These are phyloP conservation scores for Brachionus asplanchnoidis DNA, from an alignment of 1,140 invertebrate species.

Conservation along the genomic window DNA sequence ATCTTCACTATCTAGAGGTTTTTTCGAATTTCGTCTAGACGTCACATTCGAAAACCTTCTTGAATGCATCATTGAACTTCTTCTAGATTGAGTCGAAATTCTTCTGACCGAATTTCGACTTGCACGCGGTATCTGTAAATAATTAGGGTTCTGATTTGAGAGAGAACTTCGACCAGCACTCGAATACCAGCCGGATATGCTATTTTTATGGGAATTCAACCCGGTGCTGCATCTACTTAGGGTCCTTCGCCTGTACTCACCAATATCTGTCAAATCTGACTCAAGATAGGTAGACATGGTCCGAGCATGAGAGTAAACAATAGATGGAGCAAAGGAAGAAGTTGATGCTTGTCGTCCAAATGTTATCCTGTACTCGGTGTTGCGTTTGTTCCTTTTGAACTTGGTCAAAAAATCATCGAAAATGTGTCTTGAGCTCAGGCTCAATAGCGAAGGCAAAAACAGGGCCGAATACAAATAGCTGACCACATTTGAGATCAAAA, in stretches of 20 bases:
- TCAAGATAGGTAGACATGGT: not conserved
- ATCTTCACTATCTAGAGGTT: not conserved
- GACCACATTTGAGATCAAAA: not conserved
- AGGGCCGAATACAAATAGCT: not conserved
- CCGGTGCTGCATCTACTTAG: not conserved
- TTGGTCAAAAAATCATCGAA: not conserved
- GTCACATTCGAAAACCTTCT: not conserved
- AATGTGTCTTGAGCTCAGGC: not conserved
- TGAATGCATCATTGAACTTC: not conserved
- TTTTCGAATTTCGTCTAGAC: not conserved
- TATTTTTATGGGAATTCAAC: not conserved
- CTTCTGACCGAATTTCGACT: not conserved
- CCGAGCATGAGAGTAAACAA: constrained; percentile 25
- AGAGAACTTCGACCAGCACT: not conserved
- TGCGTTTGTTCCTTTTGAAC: not conserved
- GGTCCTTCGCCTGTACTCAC: constrained; percentile 26
- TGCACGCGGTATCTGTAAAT: not conserved
- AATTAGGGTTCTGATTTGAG: not conserved
- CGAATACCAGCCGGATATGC: not conserved
- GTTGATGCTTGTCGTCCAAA: not conserved
- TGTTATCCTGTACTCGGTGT: not conserved
- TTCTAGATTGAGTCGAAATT: constrained; percentile 4
- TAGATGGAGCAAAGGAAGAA: constrained; percentile 29
- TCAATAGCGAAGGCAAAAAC: not conserved
- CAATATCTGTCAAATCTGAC: constrained; percentile 1